Evolutionary conservation across 2,113 vertebrate species (phyloP).

Genomic region (Meriones unguiculatus): DNA sequence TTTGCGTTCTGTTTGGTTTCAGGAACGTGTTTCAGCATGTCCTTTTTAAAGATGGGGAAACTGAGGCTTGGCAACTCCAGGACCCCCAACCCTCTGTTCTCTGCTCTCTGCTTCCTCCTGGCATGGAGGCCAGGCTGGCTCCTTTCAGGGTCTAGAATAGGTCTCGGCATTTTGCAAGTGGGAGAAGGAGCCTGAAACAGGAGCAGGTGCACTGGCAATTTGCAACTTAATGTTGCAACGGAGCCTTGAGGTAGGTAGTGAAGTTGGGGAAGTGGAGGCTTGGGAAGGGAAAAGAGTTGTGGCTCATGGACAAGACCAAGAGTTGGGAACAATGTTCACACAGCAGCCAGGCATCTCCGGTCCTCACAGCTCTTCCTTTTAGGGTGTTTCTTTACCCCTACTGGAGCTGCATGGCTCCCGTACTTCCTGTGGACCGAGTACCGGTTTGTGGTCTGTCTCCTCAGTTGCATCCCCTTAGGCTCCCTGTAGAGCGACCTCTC

Average conservation of each 20-base stretch:
- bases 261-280: conserved; percentile 11
- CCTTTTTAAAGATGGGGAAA: conserved; percentile 13
- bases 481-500: conserved; percentile 36
- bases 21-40: neutral
- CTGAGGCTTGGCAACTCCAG: neutral
- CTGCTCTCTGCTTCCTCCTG: fast-evolving
- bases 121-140: neutral
- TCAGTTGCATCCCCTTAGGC: neutral
- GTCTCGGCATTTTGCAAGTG: neutral
- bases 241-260: neutral
- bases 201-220: neutral
- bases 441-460: neutral
- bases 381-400: neutral
- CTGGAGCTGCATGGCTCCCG: neutral
- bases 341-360: fast-evolving
- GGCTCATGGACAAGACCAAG: neutral
- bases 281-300: neutral
- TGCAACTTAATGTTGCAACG: neutral
- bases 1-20: neutral
- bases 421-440: neutral
- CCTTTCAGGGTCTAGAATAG: neutral
- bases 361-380: neutral
- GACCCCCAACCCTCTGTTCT: neutral
- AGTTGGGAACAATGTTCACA: neutral
- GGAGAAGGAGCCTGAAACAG: neutral